phyloP scores from a whole-genome alignment of 2,797 vertebrate genomes.

The Glossophaga mutica region DNA sequence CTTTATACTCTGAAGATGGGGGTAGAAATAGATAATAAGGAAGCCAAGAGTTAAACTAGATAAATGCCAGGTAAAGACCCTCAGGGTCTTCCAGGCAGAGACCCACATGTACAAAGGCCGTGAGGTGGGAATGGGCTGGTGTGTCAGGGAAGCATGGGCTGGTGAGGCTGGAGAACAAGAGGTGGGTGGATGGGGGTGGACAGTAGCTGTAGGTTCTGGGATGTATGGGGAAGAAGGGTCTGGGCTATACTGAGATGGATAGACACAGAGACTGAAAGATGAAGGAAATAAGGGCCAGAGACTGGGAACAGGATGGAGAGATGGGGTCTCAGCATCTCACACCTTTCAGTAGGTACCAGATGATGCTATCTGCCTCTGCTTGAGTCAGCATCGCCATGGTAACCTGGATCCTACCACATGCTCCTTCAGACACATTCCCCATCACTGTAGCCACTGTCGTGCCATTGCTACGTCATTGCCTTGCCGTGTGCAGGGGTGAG shows the following conservation, averaged over 20 bases:
- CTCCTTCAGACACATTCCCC: background rate
- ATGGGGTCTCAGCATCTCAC: background rate
- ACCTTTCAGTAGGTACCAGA: background rate
- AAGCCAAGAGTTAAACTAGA: background rate
- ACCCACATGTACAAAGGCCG: background rate
- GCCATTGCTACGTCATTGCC: background rate
- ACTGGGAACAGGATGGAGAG: background rate
- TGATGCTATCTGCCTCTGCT: conserved; percentile 44
- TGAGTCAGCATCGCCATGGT: conserved; percentile 65
- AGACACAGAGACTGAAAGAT: background rate
- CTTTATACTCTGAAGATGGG: background rate
- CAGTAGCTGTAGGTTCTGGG: background rate
- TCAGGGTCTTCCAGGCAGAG: background rate
- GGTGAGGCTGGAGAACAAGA: background rate
- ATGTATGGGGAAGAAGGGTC: background rate
- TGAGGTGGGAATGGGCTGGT: background rate
- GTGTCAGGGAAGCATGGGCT: background rate
- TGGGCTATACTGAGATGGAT: background rate
- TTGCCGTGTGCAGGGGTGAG: background rate
- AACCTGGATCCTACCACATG: conserved; percentile 12
- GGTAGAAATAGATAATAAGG: background rate
- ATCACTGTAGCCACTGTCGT: background rate
- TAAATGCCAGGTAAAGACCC: background rate
- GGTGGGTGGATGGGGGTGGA: background rate
- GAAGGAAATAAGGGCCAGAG: background rate